Evolutionary conservation across 2,888 invertebrate species (phyloP), one percentile per base, ranked within the genome.

Genomic region (Andrena hattorfiana): DNA sequence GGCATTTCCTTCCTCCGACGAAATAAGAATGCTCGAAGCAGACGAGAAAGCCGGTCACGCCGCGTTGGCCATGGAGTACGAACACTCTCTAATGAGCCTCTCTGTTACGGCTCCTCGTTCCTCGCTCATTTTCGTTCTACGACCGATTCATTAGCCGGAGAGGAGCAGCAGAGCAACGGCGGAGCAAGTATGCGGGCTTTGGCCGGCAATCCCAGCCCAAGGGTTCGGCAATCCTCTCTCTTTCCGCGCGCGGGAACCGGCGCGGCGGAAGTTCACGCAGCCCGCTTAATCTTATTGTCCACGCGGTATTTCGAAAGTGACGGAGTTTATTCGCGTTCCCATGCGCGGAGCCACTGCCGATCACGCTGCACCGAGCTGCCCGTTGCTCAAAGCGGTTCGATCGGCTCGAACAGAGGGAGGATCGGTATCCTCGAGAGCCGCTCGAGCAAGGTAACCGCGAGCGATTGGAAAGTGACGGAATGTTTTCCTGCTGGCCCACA

Each of bases 31-130:
- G 92, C 86, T 88, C 88, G 89, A 87, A 90, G 90, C 90, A 91
- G 89, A 91, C 92, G 93, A 92, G 94, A 94, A 94, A 94, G 94
- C 93, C 93, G 94, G 93, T 94, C 94, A 94, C 93, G 93, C 92
- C 89, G 90, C 87, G 92, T 85, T 93, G 93, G 90, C 93, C 93
- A 94, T 94, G 93, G 92, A 93, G 94, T 94, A 92, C 94, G 92
- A 92, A 92, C 92, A 91, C 93, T 94, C 94, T 94, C 93, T 94
- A 93, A 94, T 91, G 93, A 93, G 93, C 91, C 78, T 90, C 92
- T 92, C 92, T 92, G 92, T 92, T 90, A 87, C 91, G 85, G 91
- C 88, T 87, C 86, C 82, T 82, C 82, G 85, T 83, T 87, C 69
- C 68, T 77, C 81, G 79, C 81, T 87, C 85, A 78, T 86, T 83